phyloP scores from a whole-genome alignment of 2,797 vertebrate species.

The Sternarchorhynchus goeldii region DNA sequence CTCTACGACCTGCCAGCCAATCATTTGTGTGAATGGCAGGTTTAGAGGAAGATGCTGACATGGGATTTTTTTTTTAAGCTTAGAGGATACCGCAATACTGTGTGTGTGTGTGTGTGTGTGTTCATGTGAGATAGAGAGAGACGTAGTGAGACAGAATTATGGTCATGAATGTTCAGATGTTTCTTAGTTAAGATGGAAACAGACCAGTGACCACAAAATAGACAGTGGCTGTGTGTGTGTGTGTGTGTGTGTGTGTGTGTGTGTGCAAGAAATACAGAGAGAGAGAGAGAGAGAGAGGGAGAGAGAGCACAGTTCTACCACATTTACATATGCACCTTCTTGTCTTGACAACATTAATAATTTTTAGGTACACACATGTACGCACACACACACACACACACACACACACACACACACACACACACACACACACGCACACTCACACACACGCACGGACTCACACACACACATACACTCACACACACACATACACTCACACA shows the following conservation, averaged over 20 bases:
- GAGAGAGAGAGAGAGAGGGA: slow-evolving; percentile 25
- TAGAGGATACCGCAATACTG: slow-evolving; percentile 39
- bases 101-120: slow-evolving; percentile 55
- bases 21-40: slow-evolving; percentile 44
- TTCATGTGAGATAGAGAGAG: slow-evolving; percentile 8
- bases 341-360: neutral
- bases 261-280: neutral
- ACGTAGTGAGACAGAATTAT: slow-evolving; percentile 29
- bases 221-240: slow-evolving; percentile 4
- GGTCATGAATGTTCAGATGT: slow-evolving; percentile 46
- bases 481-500: slow-evolving; percentile 28
- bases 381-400: neutral
- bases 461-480: too few species aligned
- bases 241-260: slow-evolving; percentile 13
- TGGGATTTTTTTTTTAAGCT: slow-evolving; percentile 44
- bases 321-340: slow-evolving; percentile 37
- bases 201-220: slow-evolving; percentile 27
- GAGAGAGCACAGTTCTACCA: slow-evolving; percentile 59
- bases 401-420: neutral
- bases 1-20: slow-evolving; percentile 21
- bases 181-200: slow-evolving; percentile 22
- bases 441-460: neutral
- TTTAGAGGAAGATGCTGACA: slow-evolving; percentile 48
- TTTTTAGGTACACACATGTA: neutral
- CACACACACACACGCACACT: too few species aligned